phyloP scores from a whole-genome alignment of 2,797 vertebrate genomes.

The Danio kyathit region DNA sequence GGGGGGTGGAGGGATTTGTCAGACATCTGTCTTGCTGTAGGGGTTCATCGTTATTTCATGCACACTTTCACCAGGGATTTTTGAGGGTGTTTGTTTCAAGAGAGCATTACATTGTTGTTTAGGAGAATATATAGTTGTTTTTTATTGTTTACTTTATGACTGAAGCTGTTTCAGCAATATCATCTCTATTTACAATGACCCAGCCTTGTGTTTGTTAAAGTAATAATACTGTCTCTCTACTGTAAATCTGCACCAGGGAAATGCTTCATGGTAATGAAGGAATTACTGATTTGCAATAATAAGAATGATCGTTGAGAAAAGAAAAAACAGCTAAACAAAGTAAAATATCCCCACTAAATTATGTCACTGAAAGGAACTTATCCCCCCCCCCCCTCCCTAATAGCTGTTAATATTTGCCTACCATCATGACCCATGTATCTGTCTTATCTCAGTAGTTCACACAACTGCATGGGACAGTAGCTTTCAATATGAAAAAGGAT shows the following conservation, averaged over 20 bases:
- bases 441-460: too few relatives aligned
- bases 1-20: slow-evolving; percentile 58
- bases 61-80: slow-evolving; percentile 8
- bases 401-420: too few relatives aligned
- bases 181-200: not conserved
- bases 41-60: slow-evolving; percentile 62
- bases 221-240: not conserved
- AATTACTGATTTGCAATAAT: not conserved
- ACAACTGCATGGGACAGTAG: too few relatives aligned
- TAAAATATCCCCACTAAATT: not conserved
- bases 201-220: slow-evolving; percentile 25
- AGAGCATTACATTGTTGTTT: slow-evolving; percentile 12
- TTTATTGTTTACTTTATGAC: slow-evolving; percentile 10
- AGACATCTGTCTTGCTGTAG: slow-evolving; percentile 55
- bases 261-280: not conserved
- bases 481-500: too few relatives aligned
- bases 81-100: slow-evolving; percentile 5
- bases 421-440: too few relatives aligned
- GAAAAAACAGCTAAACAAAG: not conserved
- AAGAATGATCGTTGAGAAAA: not conserved
- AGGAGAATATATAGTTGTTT: not conserved
- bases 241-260: not conserved
- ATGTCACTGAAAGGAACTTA: too few relatives aligned
- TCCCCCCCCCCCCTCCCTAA: too few relatives aligned
- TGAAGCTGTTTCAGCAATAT: not conserved